Evolutionary conservation across 1,140 invertebrate genomes (phyloP).

Genomic region (Scaptomyza graminum): DNA sequence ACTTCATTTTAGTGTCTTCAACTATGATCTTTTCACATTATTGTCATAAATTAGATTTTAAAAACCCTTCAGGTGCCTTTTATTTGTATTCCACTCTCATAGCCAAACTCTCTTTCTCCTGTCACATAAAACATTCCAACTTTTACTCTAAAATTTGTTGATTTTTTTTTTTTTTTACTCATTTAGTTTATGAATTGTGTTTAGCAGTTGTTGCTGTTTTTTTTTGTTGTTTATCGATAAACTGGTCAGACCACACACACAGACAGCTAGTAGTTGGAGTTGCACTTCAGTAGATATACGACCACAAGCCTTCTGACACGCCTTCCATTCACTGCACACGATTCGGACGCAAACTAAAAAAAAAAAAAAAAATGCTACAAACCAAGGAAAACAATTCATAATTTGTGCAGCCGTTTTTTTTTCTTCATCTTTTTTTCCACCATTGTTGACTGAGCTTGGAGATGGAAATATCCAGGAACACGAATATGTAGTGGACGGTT

Average conservation of each 20-base stretch:
- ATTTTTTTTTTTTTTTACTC: not conserved
- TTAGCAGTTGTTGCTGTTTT: not conserved
- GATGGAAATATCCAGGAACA: conserved; percentile 1
- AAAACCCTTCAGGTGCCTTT: not conserved
- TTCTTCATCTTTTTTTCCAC: not conserved
- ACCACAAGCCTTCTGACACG: conserved; percentile 30
- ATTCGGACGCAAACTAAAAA: conserved; percentile 1
- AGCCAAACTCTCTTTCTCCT: conserved; percentile 8
- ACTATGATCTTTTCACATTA: conserved; percentile 18
- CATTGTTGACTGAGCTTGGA: conserved; percentile 6
- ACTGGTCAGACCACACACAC: conserved; percentile 45
- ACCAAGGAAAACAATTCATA: conserved; percentile 31
- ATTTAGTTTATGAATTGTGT: conserved; percentile 21
- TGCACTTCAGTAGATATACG: conserved; percentile 24
- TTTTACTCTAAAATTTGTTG: conserved; percentile 32
- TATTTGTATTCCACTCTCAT: not conserved
- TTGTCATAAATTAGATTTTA: conserved; percentile 23
- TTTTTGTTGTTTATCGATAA: conserved; percentile 35
- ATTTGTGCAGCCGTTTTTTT: conserved; percentile 9
- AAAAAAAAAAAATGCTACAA: not conserved
- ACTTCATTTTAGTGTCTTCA: not conserved
- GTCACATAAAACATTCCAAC: conserved; percentile 32
- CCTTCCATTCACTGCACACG: conserved; percentile 36
- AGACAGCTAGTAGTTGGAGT: conserved; percentile 2
- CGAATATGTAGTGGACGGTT: conserved; percentile 1